Base-by-base conservation (phyloP, 2,797 vertebrate genomes). In the Darevskia mixta region DNA sequence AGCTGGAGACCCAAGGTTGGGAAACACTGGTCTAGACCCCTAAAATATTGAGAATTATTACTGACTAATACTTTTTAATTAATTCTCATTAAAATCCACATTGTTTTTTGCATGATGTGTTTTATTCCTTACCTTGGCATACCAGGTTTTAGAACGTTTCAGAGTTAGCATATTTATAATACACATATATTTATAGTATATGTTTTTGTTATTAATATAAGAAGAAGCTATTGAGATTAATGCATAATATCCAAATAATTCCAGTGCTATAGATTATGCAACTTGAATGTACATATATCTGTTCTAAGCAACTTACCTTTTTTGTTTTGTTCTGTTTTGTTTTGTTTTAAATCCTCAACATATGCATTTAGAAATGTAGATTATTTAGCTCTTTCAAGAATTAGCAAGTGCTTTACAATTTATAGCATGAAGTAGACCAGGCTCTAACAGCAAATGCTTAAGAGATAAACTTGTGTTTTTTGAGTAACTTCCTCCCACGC, bases 161-260 rank as follows among this genome's bases (percentile, higher is more conserved):
- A 87, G 90, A 91, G 8, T 0, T 64, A 83, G 80, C n/a, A 10
- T 32, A 81, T 90, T 92, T 92, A 75, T 82, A 91, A 88, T 83
- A 90, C 87, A 88, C 4, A 45, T 90, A 55, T 64, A 72, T 90
- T 91, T 73, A 10, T 55, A 55, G 13, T 55, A 55, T 55, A 55
- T 55, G 49, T 55, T 55, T 3, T 67, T 84, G 11, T 90, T 87
- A 88, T 91, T 73, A 61, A 82, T 92, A 83, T 89, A 92, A 79
- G 85, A 82, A 82, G 91, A 91, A 73, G 29, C 88, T 92, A 84
- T 90, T 90, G 91, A 61, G 90, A 86, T 90, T 94, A 92, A 64
- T 86, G 79, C 55, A 87, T 86, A 78, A 92, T 78, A 94, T 82
- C 92, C 43, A 88, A 72, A 88, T 0, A 23, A 35, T 20, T 91